A percentile compares a stretch with the other conserved stretches of the same genome.
Conservation (phyloP, 1,140 invertebrate species). For the Ericerus pela region DNA sequence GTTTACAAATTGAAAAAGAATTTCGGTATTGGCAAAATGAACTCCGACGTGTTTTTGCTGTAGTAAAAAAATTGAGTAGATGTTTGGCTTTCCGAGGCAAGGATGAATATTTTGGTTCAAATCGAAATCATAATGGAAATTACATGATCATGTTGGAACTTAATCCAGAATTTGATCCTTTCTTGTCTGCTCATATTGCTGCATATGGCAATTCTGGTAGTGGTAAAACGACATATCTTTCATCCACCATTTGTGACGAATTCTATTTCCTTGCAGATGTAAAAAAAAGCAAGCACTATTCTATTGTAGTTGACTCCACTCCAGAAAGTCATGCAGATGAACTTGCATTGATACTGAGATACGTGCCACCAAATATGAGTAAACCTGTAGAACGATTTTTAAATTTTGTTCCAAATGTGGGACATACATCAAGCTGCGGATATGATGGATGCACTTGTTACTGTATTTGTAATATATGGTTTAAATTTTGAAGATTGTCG, state of each 20-base stretch:
- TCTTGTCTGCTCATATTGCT: constrained; percentile 27
- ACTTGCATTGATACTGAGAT: not conserved
- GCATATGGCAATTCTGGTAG: constrained; percentile 26
- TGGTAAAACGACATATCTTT: constrained; percentile 28
- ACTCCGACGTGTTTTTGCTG: constrained; percentile 7
- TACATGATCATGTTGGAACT: constrained; percentile 20
- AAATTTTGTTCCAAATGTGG: not conserved
- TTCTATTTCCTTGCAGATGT: too few relatives aligned
- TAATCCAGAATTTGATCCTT: constrained; percentile 29
- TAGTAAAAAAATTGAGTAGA: not conserved
- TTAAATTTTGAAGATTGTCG: constrained; percentile 18
- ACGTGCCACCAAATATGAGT: not conserved
- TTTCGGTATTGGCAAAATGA: constrained; percentile 7
- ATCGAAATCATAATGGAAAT: constrained; percentile 10
- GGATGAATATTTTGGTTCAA: not conserved
- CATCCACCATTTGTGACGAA: constrained; percentile 28
- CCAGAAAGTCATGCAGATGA: too few relatives aligned
- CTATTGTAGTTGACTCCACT: not conserved
- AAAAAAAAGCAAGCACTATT: not conserved
- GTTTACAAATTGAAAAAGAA: constrained; percentile 5
- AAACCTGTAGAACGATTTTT: constrained; percentile 5
- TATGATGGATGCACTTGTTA: not conserved
- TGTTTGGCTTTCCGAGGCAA: not conserved
- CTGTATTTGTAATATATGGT: constrained; percentile 4
- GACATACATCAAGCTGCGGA: constrained; percentile 1